Conservation (phyloP, 2,113 vertebrate species). For the Periophthalmodon schlosseri region DNA sequence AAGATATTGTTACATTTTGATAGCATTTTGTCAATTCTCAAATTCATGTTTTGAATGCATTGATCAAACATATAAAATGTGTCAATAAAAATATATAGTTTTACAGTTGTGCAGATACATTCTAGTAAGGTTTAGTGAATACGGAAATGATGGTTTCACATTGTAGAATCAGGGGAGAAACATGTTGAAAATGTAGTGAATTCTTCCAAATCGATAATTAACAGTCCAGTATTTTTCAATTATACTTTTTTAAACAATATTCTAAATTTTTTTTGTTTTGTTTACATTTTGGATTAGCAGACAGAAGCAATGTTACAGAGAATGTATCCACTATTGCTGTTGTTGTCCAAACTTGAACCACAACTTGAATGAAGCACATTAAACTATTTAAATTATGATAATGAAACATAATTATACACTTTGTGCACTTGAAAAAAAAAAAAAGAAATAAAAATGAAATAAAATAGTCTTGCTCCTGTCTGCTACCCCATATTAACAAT, state of each 20-base stretch:
- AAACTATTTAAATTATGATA: too few species aligned
- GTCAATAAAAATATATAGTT: neutral
- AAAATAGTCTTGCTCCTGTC: neutral
- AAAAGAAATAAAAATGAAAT: too few species aligned
- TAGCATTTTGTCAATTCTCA: neutral
- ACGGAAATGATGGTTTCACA: slow-evolving; percentile 2
- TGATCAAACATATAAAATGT: neutral
- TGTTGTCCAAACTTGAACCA: too few species aligned
- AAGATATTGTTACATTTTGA: neutral
- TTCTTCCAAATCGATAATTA: neutral
- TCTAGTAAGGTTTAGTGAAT: neutral
- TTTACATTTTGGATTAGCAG: neutral
- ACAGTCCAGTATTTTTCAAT: neutral
- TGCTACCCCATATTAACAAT: neutral
- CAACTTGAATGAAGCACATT: too few species aligned
- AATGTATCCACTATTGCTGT: neutral
- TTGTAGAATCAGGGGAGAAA: neutral
- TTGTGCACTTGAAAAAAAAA: too few species aligned
- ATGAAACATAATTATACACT: too few species aligned
- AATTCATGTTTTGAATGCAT: neutral
- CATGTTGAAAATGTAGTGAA: too few species aligned
- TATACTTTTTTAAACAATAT: neutral
- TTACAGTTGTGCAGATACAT: neutral
- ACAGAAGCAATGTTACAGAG: neutral
- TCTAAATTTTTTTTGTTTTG: neutral